Conservation (phyloP, 2,113 vertebrate genomes). For the Meriones unguiculatus region DNA sequence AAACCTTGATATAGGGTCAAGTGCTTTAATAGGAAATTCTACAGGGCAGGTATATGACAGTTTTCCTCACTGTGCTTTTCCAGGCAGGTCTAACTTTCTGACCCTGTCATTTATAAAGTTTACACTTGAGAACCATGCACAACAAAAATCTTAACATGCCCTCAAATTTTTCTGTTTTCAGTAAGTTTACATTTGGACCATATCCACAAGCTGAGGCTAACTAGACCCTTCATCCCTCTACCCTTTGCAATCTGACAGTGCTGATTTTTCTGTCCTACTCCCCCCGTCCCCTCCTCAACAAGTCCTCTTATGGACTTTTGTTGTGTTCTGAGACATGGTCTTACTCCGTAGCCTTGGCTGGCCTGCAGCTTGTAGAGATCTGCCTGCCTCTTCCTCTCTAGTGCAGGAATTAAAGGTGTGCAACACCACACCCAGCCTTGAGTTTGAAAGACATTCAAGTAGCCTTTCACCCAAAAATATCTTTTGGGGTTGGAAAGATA, state of each 20-base stretch:
- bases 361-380: neutral
- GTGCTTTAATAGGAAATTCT: neutral
- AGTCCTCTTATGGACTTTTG: neutral
- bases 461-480: slow-evolving; percentile 14
- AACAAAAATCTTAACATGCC: neutral
- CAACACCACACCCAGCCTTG: neutral
- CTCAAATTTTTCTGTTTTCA: neutral
- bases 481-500: neutral
- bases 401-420: neutral
- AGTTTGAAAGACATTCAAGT: neutral
- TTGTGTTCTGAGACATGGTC: neutral
- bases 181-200: neutral
- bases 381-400: neutral
- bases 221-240: neutral
- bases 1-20: neutral
- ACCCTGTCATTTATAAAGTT: neutral
- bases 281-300: neutral
- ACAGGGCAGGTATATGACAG: neutral
- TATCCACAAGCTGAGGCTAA: neutral
- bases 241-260: neutral
- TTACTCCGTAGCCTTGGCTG: neutral
- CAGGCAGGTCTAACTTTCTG: too few species aligned
- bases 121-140: neutral
- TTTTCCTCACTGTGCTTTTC: neutral
- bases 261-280: neutral